Percentiles rank a stretch among this genome's conserved stretches.
Conservation (phyloP, 2,888 invertebrate genomes). For the Drosophila falleni region DNA sequence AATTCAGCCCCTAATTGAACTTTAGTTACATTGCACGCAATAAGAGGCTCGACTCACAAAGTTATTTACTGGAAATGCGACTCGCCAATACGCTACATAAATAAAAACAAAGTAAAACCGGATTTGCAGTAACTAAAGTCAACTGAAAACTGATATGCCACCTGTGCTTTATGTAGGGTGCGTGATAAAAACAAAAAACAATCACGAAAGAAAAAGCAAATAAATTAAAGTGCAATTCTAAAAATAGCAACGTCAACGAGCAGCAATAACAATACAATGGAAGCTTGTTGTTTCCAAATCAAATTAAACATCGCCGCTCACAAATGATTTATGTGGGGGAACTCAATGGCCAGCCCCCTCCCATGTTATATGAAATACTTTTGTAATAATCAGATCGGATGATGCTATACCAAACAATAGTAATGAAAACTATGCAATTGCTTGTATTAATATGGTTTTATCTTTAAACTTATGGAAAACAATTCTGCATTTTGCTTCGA, state of each 20-base stretch:
- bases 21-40: conserved; percentile 29
- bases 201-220: conserved; percentile 24
- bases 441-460: background rate
- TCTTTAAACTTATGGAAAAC: background rate
- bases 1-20: conserved; percentile 12
- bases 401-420: background rate
- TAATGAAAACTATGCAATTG: background rate
- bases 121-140: conserved; percentile 20
- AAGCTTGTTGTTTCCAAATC: conserved; percentile 34
- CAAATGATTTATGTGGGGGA: conserved; percentile 23
- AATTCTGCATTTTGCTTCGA: background rate
- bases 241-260: conserved; percentile 22
- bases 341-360: background rate
- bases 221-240: conserved; percentile 48
- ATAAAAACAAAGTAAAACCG: conserved; percentile 22
- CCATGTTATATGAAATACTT: background rate
- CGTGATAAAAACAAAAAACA: conserved; percentile 30
- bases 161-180: conserved; percentile 26
- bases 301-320: conserved; percentile 18
- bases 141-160: conserved; percentile 33
- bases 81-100: conserved; percentile 25
- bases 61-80: conserved; percentile 1
- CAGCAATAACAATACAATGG: conserved; percentile 54
- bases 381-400: background rate
- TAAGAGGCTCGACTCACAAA: conserved; percentile 35